These are phyloP conservation scores for Rissa tridactyla DNA, from an alignment of 2,113 vertebrate species.

Conservation along the genomic window DNA sequence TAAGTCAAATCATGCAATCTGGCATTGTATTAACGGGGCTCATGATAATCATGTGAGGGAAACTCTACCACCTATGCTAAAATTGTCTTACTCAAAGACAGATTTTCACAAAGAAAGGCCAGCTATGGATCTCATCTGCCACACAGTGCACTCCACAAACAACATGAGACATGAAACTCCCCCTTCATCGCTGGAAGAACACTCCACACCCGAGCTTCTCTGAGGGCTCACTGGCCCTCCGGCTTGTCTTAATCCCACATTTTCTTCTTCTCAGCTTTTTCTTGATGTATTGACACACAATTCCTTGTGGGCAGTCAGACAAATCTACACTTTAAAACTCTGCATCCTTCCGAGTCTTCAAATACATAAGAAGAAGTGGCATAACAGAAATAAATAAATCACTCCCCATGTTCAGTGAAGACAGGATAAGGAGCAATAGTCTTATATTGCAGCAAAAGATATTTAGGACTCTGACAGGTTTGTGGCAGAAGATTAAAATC, in stretches of 20 bases:
- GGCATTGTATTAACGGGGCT: neutral
- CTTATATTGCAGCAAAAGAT: neutral
- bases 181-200: neutral
- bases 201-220: neutral
- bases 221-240: neutral
- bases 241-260: neutral
- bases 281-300: neutral
- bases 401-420: neutral
- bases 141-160: neutral
- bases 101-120: neutral
- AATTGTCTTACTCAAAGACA: neutral
- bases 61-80: neutral
- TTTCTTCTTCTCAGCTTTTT: neutral
- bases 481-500: slow-evolving; percentile 18
- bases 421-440: neutral
- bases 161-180: neutral
- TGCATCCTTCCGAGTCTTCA: neutral
- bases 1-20: neutral
- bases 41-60: neutral
- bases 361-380: neutral
- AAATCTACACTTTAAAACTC: neutral
- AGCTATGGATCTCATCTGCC: neutral
- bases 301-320: neutral
- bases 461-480: neutral
- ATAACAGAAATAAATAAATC: neutral